phyloP scores from a whole-genome alignment of 2,888 invertebrate species.

The Julus scandinavius region DNA sequence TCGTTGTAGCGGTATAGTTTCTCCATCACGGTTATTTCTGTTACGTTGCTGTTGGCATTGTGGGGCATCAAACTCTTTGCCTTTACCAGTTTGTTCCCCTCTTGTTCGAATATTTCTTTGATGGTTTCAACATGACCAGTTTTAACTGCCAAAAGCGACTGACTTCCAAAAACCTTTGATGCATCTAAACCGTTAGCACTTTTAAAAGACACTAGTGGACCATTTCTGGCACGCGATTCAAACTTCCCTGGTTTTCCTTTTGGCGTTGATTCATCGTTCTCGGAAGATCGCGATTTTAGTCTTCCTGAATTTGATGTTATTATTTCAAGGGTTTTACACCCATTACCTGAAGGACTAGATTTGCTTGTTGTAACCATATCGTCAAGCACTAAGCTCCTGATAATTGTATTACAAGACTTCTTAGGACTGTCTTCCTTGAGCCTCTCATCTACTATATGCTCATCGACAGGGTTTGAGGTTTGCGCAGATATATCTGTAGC shows the following conservation, averaged over 20 bases:
- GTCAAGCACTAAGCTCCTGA: conserved; percentile 23
- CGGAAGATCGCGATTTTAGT: conserved; percentile 3
- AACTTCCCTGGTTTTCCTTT: conserved; percentile 35
- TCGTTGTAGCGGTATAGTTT: conserved; percentile 36
- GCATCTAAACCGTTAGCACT: conserved; percentile 12
- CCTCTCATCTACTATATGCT: background rate
- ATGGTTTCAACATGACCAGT: conserved; percentile 53
- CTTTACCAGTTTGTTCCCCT: background rate
- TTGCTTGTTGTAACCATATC: background rate
- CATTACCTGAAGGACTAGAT: background rate
- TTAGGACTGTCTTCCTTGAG: background rate
- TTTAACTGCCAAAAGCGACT: conserved; percentile 47
- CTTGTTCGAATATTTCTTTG: conserved; percentile 52
- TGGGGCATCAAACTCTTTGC: background rate
- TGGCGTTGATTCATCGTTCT: background rate
- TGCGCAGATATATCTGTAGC: background rate
- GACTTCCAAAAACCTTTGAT: conserved; percentile 44
- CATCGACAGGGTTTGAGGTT: background rate
- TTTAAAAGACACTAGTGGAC: background rate
- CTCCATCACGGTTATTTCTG: conserved; percentile 29
- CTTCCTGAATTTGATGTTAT: conserved; percentile 28
- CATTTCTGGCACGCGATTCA: background rate
- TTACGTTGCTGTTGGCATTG: background rate
- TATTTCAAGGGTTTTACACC: background rate
- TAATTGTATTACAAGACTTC: conserved; percentile 36